phyloP scores from a whole-genome alignment of 2,797 vertebrate genomes.

The Rhynchonycteris naso region DNA sequence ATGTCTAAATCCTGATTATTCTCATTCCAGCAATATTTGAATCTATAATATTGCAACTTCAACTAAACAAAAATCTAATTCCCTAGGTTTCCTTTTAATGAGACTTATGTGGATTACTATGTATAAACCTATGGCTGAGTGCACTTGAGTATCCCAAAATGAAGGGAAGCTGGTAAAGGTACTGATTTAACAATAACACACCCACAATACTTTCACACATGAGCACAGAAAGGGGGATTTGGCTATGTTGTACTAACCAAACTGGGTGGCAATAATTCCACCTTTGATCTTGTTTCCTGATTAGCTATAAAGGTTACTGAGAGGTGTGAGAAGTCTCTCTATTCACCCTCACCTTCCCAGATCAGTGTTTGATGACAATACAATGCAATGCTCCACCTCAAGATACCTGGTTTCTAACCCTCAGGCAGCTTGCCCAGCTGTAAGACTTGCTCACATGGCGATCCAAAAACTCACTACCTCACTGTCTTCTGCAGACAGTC shows the following conservation, averaged over 20 bases:
- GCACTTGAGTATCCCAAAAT: neutral
- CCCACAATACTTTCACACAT: neutral
- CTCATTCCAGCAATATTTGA: neutral
- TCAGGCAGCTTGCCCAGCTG: neutral
- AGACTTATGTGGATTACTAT: neutral
- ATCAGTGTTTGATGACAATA: neutral
- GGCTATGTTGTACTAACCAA: neutral
- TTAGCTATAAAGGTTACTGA: neutral
- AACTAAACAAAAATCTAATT: neutral
- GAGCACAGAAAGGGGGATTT: neutral
- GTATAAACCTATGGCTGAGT: neutral
- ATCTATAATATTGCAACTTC: neutral
- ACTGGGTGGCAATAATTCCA: neutral
- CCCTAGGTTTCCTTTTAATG: neutral
- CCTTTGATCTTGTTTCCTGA: neutral
- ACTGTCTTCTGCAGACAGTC: neutral
- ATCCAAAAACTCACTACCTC: neutral
- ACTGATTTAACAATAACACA: neutral
- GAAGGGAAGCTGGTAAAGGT: neutral
- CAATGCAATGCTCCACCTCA: neutral
- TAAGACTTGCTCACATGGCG: neutral
- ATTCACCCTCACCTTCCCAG: neutral
- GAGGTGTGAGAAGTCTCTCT: neutral
- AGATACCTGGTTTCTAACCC: neutral
- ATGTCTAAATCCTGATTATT: constrained; percentile 6